These are phyloP conservation scores for Epizoanthus stellaris DNA, from an alignment of 92 coral and sea anemone genomes.

Conservation along the genomic window DNA sequence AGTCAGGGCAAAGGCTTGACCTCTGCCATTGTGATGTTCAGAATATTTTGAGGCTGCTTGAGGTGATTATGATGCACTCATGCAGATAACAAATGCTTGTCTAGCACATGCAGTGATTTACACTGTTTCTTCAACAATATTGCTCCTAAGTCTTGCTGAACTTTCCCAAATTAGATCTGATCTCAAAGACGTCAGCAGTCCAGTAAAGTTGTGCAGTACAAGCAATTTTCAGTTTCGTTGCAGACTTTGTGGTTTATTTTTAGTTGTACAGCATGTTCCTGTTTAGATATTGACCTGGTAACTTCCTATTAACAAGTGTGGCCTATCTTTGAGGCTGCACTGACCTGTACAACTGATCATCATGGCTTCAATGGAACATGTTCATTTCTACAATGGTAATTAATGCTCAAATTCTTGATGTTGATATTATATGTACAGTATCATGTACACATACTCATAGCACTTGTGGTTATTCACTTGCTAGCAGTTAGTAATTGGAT, in stretches of 20 bases:
- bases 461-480: too few species aligned
- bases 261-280: not conserved
- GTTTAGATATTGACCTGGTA: not conserved
- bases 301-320: not conserved
- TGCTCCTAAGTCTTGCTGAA: not conserved
- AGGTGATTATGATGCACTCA: slow-evolving; percentile 18
- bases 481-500: too few species aligned
- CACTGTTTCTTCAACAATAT: not conserved
- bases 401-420: too few species aligned
- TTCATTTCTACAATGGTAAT: too few species aligned
- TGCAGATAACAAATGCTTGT: slow-evolving; percentile 7
- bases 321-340: too few species aligned
- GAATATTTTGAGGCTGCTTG: slow-evolving; percentile 14
- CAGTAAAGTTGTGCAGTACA: not conserved
- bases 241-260: slow-evolving; percentile 22
- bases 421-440: too few species aligned
- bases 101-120: slow-evolving; percentile 23
- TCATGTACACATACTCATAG: too few species aligned
- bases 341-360: too few species aligned
- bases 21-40: slow-evolving; percentile 12
- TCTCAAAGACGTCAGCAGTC: not conserved
- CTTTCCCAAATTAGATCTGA: slow-evolving; percentile 9
- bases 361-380: too few species aligned
- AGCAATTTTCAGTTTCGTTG: not conserved
- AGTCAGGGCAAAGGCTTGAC: slow-evolving; percentile 38